These are phyloP conservation scores for Popillia japonica DNA, from an alignment of 1,140 invertebrate genomes.

Conservation along the genomic window DNA sequence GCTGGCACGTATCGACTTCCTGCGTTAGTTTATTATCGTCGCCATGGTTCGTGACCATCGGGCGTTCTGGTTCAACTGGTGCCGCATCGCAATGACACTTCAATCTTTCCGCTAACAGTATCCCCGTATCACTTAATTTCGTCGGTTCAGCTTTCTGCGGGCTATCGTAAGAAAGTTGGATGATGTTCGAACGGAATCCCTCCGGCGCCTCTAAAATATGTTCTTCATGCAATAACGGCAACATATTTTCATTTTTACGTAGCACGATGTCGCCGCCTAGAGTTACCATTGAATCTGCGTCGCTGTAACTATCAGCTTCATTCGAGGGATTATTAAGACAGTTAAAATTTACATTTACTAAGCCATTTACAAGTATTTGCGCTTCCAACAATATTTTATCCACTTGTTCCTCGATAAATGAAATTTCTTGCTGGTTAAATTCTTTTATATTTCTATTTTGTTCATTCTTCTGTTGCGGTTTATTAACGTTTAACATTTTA, in stretches of 20 bases:
- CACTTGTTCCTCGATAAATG: constrained; percentile 8
- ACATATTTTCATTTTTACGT: constrained; percentile 28
- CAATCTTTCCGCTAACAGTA: constrained; percentile 10
- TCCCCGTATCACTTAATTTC: constrained; percentile 17
- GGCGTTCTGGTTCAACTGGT: constrained; percentile 39
- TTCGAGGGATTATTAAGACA: neutral
- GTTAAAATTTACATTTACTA: neutral
- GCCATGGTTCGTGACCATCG: constrained; percentile 31
- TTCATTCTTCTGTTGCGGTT: neutral
- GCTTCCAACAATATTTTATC: constrained; percentile 19
- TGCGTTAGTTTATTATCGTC: constrained; percentile 35
- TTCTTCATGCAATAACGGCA: neutral
- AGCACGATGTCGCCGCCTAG: neutral
- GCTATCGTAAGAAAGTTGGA: constrained; percentile 24
- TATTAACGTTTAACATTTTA: constrained; percentile 26
- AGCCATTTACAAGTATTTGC: neutral
- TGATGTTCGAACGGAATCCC: constrained; percentile 38
- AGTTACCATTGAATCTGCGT: neutral
- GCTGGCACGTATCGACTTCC: constrained; percentile 40
- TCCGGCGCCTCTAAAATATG: constrained; percentile 41
- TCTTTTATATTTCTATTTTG: neutral
- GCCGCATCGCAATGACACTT: constrained; percentile 3
- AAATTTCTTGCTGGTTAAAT: constrained; percentile 15
- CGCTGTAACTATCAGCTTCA: neutral
- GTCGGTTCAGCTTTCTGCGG: constrained; percentile 2